phyloP scores from a whole-genome alignment of 2,113 vertebrate species.

The Turdus rufiventris region DNA sequence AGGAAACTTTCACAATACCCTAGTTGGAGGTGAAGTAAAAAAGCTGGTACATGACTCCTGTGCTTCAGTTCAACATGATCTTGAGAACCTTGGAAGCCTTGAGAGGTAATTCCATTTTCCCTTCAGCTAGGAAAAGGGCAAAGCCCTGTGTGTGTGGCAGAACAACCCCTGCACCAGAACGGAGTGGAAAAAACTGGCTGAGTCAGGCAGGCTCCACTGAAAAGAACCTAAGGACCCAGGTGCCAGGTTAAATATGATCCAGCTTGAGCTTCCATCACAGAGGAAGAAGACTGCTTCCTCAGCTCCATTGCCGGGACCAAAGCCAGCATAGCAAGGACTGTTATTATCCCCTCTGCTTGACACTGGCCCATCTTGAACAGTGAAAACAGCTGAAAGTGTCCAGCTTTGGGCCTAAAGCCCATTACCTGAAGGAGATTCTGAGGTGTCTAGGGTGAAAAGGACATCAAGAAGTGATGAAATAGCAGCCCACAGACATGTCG shows the following conservation, averaged over 20 bases:
- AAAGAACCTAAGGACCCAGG: neutral
- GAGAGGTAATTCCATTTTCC: neutral
- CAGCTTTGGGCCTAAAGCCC: neutral
- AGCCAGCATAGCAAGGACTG: neutral
- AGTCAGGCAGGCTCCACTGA: neutral
- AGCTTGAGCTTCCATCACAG: neutral
- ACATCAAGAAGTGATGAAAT: neutral
- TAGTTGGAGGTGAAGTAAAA: neutral
- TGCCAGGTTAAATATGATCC: neutral
- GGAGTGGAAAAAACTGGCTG: neutral
- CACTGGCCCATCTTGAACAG: neutral
- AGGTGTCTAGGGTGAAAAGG: neutral
- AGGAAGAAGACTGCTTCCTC: neutral
- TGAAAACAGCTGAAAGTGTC: no score
- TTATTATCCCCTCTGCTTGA: neutral
- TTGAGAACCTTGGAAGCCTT: neutral
- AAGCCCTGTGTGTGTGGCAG: neutral
- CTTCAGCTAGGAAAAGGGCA: neutral
- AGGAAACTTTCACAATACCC: neutral
- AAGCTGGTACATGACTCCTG: neutral
- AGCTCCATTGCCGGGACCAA: neutral
- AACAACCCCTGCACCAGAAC: neutral
- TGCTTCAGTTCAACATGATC: neutral
- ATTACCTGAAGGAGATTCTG: neutral
- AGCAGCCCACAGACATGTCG: neutral